Percentiles rank a stretch among this genome's conserved stretches.
phyloP scores from a whole-genome alignment of 2,113 vertebrate species.

The Mionectes macconnelli region DNA sequence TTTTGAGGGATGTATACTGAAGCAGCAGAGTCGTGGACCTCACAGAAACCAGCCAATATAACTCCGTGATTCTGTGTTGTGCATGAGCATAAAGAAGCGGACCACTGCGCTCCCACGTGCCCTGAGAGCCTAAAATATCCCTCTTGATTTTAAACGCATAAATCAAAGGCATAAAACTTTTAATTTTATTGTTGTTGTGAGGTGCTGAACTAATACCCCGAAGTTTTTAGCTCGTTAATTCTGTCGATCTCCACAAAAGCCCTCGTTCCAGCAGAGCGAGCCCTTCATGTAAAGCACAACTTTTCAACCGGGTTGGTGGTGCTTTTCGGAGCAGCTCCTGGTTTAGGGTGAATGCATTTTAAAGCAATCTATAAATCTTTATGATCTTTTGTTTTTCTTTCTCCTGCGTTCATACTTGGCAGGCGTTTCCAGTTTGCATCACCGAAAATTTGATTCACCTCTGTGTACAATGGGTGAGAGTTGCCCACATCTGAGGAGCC shows the following conservation, averaged over 20 bases:
- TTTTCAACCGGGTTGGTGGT: not conserved
- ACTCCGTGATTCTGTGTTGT: not conserved
- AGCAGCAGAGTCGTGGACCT: not conserved
- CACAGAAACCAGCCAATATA: not conserved
- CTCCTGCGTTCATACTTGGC: slow-evolving; percentile 34
- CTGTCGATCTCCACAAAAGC: slow-evolving; percentile 25
- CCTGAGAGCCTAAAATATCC: not conserved
- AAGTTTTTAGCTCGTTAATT: slow-evolving; percentile 49
- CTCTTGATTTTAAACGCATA: not conserved
- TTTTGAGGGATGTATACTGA: not conserved
- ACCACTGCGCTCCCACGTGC: not conserved
- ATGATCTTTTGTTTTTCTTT: slow-evolving; percentile 61
- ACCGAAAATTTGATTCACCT: slow-evolving; percentile 32
- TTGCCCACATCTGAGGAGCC: slow-evolving; percentile 43
- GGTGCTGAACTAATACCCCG: slow-evolving; percentile 2
- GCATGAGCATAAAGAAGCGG: not conserved
- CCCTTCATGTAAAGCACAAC: not conserved
- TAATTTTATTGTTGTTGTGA: slow-evolving; percentile 6
- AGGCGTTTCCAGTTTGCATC: slow-evolving; percentile 46
- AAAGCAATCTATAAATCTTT: slow-evolving; percentile 66
- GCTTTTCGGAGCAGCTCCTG: slow-evolving; percentile 14
- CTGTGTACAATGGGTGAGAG: slow-evolving; percentile 7
- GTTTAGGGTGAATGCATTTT: slow-evolving; percentile 56
- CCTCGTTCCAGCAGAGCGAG: not conserved
- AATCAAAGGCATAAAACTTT: not conserved